phyloP scores from a whole-genome alignment of 2,888 invertebrate genomes.

The Aphidoletes aphidimyza region DNA sequence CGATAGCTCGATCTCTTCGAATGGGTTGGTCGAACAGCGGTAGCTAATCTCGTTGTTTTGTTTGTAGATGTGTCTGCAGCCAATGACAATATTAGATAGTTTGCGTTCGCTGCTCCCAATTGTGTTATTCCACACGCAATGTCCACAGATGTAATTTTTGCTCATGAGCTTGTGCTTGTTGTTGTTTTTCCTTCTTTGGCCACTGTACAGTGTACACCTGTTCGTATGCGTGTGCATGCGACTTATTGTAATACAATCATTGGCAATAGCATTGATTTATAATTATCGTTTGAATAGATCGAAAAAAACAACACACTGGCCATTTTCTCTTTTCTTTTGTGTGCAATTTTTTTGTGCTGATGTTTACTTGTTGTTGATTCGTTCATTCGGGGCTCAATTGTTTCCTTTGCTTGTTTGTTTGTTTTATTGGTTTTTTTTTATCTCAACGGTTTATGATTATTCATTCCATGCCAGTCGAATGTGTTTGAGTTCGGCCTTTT shows the following conservation, averaged over 20 bases:
- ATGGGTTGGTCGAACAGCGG: too few relatives aligned
- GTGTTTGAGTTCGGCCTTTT: slow-evolving; percentile 21
- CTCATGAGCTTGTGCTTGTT: too few relatives aligned
- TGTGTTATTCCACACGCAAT: neutral
- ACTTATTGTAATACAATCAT: slow-evolving; percentile 12
- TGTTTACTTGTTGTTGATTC: neutral
- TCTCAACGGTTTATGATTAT: neutral
- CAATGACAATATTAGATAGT: slow-evolving; percentile 9
- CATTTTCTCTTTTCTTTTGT: slow-evolving; percentile 36
- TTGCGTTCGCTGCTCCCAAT: neutral
- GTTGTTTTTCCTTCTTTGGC: neutral
- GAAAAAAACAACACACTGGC: neutral
- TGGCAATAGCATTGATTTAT: slow-evolving; percentile 12
- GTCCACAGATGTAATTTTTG: slow-evolving; percentile 2
- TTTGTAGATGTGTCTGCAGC: neutral
- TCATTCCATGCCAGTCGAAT: neutral
- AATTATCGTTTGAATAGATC: neutral
- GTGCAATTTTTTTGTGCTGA: neutral
- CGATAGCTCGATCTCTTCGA: too few relatives aligned
- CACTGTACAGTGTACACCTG: slow-evolving; percentile 16
- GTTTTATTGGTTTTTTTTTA: neutral
- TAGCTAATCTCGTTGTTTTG: too few relatives aligned
- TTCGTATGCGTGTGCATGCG: neutral
- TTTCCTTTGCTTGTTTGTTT: too few relatives aligned
- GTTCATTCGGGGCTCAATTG: too few relatives aligned